Base-by-base conservation (phyloP, 2,888 invertebrate species). In the Lepas anatifera region DNA sequence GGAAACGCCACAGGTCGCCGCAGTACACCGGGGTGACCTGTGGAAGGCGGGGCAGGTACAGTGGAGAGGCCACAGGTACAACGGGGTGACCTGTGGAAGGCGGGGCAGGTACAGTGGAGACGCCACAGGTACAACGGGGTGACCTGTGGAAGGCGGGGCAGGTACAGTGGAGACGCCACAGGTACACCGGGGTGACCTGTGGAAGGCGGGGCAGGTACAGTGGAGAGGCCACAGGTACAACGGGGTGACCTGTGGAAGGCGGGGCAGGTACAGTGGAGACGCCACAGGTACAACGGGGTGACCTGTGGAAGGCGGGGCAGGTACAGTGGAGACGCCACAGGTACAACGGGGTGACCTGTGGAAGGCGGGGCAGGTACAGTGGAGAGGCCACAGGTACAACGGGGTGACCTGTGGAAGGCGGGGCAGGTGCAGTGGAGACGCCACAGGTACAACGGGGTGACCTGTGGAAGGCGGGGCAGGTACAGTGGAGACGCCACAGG, bases 21-120 rank as follows among this genome's bases (percentile, higher is more conserved):
- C 92, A 87, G 79, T 90, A 93, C 73, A 93, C 89, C 0, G 98
- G 98, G 3, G 97, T 98, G 16, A 86, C 84, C 84, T 84, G 72
- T 2, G 70, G 39, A 13, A 39, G 39, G 8, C 7, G 39, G 39
- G 39, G 39, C 39, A 39, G 8, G 13, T 39, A 39, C 39, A 39
- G n/a, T n/a, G n/a, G n/a, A n/a, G n/a, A n/a, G 39, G 39, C 13
- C 39, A 39, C 39, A 13, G 13, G 39, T 13, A 39, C 39, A 39
- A 7, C 39, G 39, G 39, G 8, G 39, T 39, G 8, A 39, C 39
- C 39, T 39, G 39, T 7, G 8, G 39, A 13, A 39, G 39, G 8
- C 7, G 39, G 39, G 39, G 39, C n/a, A n/a, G 39, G 7, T 13
- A 39, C 39, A 39, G 39, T 10, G 8, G 13, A 13, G 39, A 10